Conservation (phyloP, 2,797 vertebrate species). For the Cirrhinus molitorella region DNA sequence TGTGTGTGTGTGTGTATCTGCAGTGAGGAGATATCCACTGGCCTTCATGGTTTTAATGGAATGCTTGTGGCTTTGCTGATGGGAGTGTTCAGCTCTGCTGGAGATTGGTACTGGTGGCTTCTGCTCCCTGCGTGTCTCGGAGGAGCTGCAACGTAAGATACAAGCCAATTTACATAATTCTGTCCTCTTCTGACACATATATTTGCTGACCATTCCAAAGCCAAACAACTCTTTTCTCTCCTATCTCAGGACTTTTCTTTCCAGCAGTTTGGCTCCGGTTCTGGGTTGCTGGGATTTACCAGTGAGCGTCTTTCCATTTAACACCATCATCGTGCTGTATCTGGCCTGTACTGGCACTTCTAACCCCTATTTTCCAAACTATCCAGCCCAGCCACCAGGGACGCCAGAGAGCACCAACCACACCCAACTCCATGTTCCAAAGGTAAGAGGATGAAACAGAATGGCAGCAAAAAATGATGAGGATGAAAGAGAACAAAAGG, state of each 20-base stretch:
- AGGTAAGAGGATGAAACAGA: constrained; percentile 70
- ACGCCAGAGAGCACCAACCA: constrained; percentile 61
- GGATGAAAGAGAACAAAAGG: not conserved
- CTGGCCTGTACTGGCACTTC: constrained; percentile 72
- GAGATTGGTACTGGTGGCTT: constrained; percentile 83
- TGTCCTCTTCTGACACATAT: not conserved
- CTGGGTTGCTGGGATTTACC: constrained; percentile 76
- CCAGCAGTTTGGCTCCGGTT: constrained; percentile 70
- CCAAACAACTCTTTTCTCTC: not conserved
- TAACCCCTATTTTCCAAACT: constrained; percentile 75
- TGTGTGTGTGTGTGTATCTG: constrained; percentile 54
- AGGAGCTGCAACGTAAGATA: constrained; percentile 72
- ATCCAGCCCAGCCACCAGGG: constrained; percentile 57
- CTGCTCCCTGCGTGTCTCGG: constrained; percentile 74
- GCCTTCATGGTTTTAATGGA: constrained; percentile 77
- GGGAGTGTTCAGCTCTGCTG: constrained; percentile 75
- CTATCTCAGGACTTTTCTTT: constrained; percentile 73
- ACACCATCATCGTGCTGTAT: constrained; percentile 75
- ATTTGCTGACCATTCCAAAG: not conserved
- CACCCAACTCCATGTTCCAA: constrained; percentile 64
- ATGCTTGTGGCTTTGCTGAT: constrained; percentile 81
- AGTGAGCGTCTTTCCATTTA: constrained; percentile 78
- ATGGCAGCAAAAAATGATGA: not conserved
- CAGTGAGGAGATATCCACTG: constrained; percentile 72
- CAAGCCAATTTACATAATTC: not conserved